Conservation (phyloP, 2,888 invertebrate species). For the Cryptophagus acutangulus region DNA sequence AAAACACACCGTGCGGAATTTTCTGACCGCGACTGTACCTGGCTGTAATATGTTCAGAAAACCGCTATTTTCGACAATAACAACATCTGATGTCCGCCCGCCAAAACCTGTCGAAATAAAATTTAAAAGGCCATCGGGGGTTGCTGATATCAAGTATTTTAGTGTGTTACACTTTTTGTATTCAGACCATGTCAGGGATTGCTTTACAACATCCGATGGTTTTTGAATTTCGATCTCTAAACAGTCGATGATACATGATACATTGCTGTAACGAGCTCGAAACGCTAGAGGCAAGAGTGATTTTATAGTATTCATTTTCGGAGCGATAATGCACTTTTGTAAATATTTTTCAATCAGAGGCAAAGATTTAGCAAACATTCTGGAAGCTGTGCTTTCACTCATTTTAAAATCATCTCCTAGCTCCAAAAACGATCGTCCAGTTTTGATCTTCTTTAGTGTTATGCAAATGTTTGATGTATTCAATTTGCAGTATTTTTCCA, state of each 20-base stretch:
- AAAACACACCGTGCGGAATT: too few relatives aligned
- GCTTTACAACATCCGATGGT: constrained; percentile 26
- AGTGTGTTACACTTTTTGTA: constrained; percentile 33
- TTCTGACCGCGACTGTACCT: too few relatives aligned
- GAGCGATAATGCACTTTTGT: background rate
- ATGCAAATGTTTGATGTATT: background rate
- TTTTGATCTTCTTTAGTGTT: constrained; percentile 11
- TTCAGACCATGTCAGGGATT: constrained; percentile 32
- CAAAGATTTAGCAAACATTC: constrained; percentile 15
- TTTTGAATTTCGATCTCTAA: constrained; percentile 32
- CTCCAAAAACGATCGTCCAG: constrained; percentile 11
- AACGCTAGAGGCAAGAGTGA: constrained; percentile 9
- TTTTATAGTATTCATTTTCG: constrained; percentile 2
- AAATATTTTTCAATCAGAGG: constrained; percentile 13
- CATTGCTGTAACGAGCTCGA: constrained; percentile 13
- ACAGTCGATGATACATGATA: constrained; percentile 24
- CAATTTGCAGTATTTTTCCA: constrained; percentile 14
- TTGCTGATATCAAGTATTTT: constrained; percentile 32
- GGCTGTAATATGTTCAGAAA: constrained; percentile 22
- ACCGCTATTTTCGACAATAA: constrained; percentile 24
- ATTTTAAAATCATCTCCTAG: constrained; percentile 18
- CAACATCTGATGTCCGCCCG: constrained; percentile 20
- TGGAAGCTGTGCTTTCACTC: constrained; percentile 9
- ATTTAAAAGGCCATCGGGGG: constrained; percentile 27
- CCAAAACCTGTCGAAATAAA: constrained; percentile 27